Base-by-base conservation (phyloP, 2,113 vertebrate genomes). In the Colinus virginianus region DNA sequence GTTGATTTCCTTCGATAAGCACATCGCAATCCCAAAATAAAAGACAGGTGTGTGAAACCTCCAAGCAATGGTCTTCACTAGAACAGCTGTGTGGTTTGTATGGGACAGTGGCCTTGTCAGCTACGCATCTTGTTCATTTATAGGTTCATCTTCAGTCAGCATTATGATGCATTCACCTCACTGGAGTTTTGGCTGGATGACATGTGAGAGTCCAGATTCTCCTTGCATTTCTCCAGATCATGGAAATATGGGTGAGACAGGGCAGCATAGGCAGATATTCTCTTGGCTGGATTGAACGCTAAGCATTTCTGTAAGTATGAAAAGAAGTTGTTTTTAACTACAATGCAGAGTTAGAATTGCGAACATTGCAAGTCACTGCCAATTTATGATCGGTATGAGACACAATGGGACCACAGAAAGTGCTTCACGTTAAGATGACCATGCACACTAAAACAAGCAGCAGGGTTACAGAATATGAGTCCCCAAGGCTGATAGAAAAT, bases 201-300 rank as follows among this genome's bases (percentile, higher is more conserved):
- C 90, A 98, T 98, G 63, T 98, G 98, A 70, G 98, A 98, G 90
- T 99, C 98, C 96, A 98, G 93, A 85, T 95, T 99, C 91, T 98
- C 98, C 97, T 98, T 99, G 97, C 96, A 97, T 93, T 98, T 98
- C 97, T 99, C 98, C 97, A 99, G 97, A 40, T 98, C 98, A 43
- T 98, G 98, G 97, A 99, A 99, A 97, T 99, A 99, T 1, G 98
- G 98, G 92, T 99, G 99, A 96, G 98, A 99, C 88, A 99, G 98
- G n/a, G 99, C 99, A 79, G 98, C 97, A 56, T 98, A 99, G 25
- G 99, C 99, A 9, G 99, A 99, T 98, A 99, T 99, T 96, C 99
- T 98, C 97, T 99, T 98, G 96, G 98, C 98, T 78, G 99, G 99
- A 90, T 99, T 99, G 97, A 99, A 99, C 2, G 98, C 98, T 91